phyloP scores from a whole-genome alignment of 2,888 invertebrate genomes.

The Caenorhabditis uteleia region DNA sequence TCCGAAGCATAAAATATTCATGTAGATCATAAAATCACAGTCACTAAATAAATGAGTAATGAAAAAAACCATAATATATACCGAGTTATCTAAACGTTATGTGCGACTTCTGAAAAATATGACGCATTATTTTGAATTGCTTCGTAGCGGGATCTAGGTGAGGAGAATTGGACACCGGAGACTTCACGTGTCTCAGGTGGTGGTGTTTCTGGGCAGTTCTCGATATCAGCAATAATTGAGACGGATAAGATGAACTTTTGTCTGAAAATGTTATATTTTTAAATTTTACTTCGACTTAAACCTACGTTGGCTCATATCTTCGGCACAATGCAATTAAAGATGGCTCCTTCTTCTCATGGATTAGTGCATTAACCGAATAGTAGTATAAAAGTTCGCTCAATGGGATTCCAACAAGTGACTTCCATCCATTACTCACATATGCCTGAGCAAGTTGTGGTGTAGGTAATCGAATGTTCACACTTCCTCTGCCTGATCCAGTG shows the following conservation, averaged over 20 bases:
- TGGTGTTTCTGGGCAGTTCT: conserved; percentile 69
- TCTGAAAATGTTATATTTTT: conserved; percentile 72
- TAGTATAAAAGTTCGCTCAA: conserved; percentile 61
- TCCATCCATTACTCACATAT: conserved; percentile 75
- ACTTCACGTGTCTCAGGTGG: conserved; percentile 57
- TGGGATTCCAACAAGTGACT: conserved; percentile 77
- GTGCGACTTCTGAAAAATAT: conserved; percentile 39
- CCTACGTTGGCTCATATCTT: conserved; percentile 78
- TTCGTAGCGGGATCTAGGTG: conserved; percentile 27
- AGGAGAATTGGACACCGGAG: conserved; percentile 28
- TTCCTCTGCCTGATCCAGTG: conserved; percentile 80
- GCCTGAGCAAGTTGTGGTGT: conserved; percentile 78
- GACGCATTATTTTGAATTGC: conserved; percentile 28
- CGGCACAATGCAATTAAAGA: conserved; percentile 77
- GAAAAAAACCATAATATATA: conserved; percentile 2
- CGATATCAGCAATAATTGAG: conserved; percentile 70
- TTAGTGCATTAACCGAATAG: conserved; percentile 62
- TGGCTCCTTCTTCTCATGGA: conserved; percentile 64
- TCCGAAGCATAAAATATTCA: no score
- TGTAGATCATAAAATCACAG: no score
- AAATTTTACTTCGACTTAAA: not conserved
- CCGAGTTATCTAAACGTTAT: conserved; percentile 32
- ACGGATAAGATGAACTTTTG: conserved; percentile 81
- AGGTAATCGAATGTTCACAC: conserved; percentile 88
- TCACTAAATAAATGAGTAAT: conserved; percentile 3